Percentiles rank a stretch among this genome's conserved stretches.
Evolutionary conservation across 2,113 vertebrate genomes (phyloP).

Genomic region (Lucifuga dentata): DNA sequence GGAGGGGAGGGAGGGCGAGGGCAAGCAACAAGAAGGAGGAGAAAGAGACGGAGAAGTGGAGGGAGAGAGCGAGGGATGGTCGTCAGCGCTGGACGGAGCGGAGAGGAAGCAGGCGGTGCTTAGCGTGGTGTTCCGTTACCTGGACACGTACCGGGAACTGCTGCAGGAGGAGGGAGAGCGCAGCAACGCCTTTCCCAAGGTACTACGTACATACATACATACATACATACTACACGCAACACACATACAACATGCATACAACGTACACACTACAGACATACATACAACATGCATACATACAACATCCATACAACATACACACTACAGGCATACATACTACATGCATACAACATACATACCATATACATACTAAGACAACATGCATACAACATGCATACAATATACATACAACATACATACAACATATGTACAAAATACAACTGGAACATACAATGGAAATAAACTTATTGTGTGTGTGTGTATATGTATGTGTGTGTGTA

Average conservation of each 20-base stretch:
- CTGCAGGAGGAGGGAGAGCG: constrained; percentile 93
- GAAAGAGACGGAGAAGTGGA: constrained; percentile 44
- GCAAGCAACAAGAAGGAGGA: constrained; percentile 42
- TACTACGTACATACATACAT: constrained; percentile 48
- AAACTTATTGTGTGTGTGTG: constrained; percentile 18
- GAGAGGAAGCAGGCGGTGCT: constrained; percentile 91
- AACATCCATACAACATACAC: too few relatives aligned
- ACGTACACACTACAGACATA: too few relatives aligned
- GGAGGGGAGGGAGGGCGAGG: constrained; percentile 23
- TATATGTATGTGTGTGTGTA: constrained; percentile 46
- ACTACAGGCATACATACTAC: too few relatives aligned
- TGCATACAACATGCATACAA: not conserved
- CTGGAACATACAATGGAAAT: too few relatives aligned
- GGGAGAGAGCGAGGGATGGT: constrained; percentile 62
- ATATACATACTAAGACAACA: not conserved
- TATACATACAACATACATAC: constrained; percentile 2
- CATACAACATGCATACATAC: not conserved
- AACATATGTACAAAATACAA: not conserved
- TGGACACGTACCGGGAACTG: constrained; percentile 94
- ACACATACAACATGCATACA: constrained; percentile 1
- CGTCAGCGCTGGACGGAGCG: constrained; percentile 71
- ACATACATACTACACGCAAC: not conserved
- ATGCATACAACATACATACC: not conserved
- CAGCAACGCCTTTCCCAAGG: constrained; percentile 91
- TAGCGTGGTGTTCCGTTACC: constrained; percentile 89